phyloP scores from a whole-genome alignment of 2,797 vertebrate species.

The Labroides dimidiatus region DNA sequence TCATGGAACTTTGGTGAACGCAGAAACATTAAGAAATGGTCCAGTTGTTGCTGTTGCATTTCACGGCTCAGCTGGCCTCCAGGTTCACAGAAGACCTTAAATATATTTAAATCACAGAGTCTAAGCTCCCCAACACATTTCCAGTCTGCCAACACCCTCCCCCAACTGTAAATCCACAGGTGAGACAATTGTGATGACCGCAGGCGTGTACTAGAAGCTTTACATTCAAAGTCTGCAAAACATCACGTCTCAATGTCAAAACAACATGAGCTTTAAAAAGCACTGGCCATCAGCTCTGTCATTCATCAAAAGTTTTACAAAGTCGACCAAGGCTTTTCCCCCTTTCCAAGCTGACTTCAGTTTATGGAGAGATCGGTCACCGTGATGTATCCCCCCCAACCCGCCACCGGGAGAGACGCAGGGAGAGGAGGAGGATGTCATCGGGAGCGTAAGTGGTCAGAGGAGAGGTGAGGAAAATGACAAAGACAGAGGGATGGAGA shows the following conservation, averaged over 20 bases:
- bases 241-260: constrained; percentile 31
- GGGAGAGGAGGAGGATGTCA: constrained; percentile 21
- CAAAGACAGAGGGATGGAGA: constrained; percentile 17
- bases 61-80: neutral
- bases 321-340: constrained; percentile 51
- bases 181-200: neutral
- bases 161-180: constrained; percentile 2
- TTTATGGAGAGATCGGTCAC: constrained; percentile 53
- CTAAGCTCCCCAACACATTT: constrained; percentile 11
- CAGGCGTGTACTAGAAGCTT: constrained; percentile 2
- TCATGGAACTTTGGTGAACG: too few species aligned
- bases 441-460: constrained; percentile 12
- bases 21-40: neutral
- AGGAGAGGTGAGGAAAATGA: constrained; percentile 28
- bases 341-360: neutral
- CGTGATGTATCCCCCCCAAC: constrained; percentile 36
- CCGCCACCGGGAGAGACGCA: constrained; percentile 19
- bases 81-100: neutral
- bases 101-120: constrained; percentile 26
- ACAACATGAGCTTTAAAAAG: constrained; percentile 37
- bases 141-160: neutral
- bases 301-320: constrained; percentile 71
- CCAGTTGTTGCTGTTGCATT: constrained; percentile 8
- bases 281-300: constrained; percentile 17
- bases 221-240: neutral